These are phyloP conservation scores for Rostratula benghalensis DNA, from an alignment of 2,113 vertebrate genomes.

Conservation along the genomic window DNA sequence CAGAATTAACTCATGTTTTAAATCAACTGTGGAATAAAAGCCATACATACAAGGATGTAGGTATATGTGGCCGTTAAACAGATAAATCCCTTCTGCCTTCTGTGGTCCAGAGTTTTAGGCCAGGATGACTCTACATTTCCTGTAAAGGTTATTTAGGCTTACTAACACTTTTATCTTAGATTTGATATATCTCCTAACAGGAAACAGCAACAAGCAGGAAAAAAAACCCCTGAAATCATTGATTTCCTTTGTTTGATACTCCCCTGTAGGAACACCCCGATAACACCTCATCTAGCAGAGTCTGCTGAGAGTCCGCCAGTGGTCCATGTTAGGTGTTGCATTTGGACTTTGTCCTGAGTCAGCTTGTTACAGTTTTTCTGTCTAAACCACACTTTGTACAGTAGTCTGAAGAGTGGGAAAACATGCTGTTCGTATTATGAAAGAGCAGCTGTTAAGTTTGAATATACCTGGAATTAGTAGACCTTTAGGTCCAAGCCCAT, in stretches of 20 bases:
- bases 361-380: background rate
- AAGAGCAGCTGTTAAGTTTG: background rate
- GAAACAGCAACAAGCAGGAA: slow-evolving; percentile 19
- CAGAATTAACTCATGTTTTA: background rate
- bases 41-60: background rate
- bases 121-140: slow-evolving; percentile 38
- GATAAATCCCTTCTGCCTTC: background rate
- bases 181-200: background rate
- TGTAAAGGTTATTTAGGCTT: slow-evolving; percentile 35
- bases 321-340: background rate
- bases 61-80: background rate
- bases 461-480: background rate
- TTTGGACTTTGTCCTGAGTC: background rate
- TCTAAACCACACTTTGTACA: background rate
- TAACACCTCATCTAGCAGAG: background rate
- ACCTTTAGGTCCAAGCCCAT: background rate
- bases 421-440: background rate
- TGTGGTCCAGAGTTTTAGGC: background rate
- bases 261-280: background rate
- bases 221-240: background rate
- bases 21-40: background rate
- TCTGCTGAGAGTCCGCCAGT: background rate
- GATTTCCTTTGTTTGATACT: slow-evolving; percentile 26
- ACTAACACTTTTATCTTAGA: slow-evolving; percentile 29
- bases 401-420: background rate